Percentiles rank a stretch among this genome's conserved stretches.
phyloP scores from a whole-genome alignment of 1,140 invertebrate species.

The Acyrthosiphon pisum region DNA sequence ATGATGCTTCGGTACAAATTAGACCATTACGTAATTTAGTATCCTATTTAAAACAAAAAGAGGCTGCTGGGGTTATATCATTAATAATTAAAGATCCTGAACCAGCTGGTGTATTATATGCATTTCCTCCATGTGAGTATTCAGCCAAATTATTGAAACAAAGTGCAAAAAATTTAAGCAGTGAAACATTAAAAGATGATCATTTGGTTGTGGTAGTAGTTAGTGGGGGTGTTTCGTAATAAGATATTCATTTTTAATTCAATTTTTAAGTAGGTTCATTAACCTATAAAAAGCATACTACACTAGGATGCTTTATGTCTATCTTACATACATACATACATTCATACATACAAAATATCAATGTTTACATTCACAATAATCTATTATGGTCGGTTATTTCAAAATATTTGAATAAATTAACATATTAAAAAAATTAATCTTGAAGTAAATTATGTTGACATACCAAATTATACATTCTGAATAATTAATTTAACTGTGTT shows the following conservation, averaged over 20 bases:
- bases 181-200: constrained; percentile 89
- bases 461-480: neutral
- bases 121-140: constrained; percentile 92
- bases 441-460: too few species aligned
- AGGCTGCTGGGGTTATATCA: constrained; percentile 96
- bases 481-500: neutral
- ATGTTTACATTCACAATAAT: too few species aligned
- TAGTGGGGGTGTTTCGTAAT: constrained; percentile 74
- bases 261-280: neutral
- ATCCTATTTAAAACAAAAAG: constrained; percentile 96
- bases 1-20: constrained; percentile 84
- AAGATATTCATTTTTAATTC: constrained; percentile 67
- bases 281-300: neutral
- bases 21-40: constrained; percentile 92
- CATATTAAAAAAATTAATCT: too few species aligned
- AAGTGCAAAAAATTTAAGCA: constrained; percentile 85
- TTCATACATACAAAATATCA: too few species aligned
- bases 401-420: too few species aligned
- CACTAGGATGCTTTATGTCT: neutral
- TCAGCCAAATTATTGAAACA: constrained; percentile 90
- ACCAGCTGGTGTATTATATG: constrained; percentile 90
- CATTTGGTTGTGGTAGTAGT: constrained; percentile 95
- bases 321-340: neutral
- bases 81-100: constrained; percentile 87
- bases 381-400: too few species aligned